Conservation (phyloP, 2,113 vertebrate genomes). For the Poicephalus gulielmi region DNA sequence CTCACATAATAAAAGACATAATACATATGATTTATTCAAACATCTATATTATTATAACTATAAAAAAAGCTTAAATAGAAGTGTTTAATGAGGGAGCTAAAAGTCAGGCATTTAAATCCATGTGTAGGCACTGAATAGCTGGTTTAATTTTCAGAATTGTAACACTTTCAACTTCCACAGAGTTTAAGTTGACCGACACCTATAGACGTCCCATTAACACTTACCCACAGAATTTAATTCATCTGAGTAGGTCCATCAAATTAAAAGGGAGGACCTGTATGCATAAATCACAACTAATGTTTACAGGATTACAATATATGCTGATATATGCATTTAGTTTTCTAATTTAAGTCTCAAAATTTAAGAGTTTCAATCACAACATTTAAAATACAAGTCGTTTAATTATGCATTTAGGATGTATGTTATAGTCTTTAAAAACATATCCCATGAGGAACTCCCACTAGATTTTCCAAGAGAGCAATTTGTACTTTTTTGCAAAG, state of each 20-base stretch:
- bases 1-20: constrained; percentile 18
- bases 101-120: constrained; percentile 40
- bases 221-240: background rate
- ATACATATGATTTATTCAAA: background rate
- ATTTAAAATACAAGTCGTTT: background rate
- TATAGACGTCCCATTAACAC: background rate
- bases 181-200: background rate
- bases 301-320: background rate
- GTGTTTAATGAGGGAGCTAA: background rate
- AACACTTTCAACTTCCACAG: background rate
- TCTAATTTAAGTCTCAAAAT: background rate
- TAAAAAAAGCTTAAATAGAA: constrained; percentile 37
- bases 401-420: background rate
- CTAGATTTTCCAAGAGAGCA: background rate
- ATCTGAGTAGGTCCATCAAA: constrained; percentile 19
- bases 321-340: background rate
- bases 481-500: background rate
- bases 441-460: background rate
- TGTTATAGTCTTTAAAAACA: background rate
- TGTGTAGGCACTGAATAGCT: constrained; percentile 49
- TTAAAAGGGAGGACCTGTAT: background rate
- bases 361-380: background rate
- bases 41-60: background rate
- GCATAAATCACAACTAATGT: background rate
- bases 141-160: constrained; percentile 32